Evolutionary conservation across 2,113 vertebrate species (phyloP).

Genomic region (Microcebus lehilahytsara): DNA sequence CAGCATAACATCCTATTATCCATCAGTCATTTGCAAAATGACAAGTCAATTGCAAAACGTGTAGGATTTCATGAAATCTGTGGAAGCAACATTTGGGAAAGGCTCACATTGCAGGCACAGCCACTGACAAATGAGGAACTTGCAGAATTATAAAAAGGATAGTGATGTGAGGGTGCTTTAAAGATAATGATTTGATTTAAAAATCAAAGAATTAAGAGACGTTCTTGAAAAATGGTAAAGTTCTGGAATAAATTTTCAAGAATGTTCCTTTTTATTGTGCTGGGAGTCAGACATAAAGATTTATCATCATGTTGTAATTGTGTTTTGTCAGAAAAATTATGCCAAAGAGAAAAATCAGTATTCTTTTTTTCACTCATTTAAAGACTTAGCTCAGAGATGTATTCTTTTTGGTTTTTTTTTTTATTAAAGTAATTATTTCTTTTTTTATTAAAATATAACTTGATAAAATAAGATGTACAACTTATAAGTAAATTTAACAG

Average conservation of each 20-base stretch:
- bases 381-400: not conserved
- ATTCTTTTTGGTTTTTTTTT: not conserved
- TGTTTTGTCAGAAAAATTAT: conserved; percentile 18
- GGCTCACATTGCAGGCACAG: not conserved
- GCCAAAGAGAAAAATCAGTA: not conserved
- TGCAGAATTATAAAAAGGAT: not conserved
- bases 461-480: not conserved
- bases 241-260: conserved; percentile 25
- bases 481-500: not conserved
- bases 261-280: not conserved
- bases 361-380: not conserved
- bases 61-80: not conserved
- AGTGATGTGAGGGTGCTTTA: not conserved
- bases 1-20: not conserved
- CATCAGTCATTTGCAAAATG: not conserved
- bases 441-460: conserved; percentile 28
- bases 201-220: not conserved
- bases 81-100: not conserved
- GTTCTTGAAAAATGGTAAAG: not conserved
- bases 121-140: not conserved
- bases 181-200: not conserved
- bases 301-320: not conserved
- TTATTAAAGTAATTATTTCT: not conserved
- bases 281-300: not conserved
- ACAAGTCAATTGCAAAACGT: conserved; percentile 8